phyloP scores from a whole-genome alignment of 2,797 vertebrate species.

The Eleutherodactylus coqui region DNA sequence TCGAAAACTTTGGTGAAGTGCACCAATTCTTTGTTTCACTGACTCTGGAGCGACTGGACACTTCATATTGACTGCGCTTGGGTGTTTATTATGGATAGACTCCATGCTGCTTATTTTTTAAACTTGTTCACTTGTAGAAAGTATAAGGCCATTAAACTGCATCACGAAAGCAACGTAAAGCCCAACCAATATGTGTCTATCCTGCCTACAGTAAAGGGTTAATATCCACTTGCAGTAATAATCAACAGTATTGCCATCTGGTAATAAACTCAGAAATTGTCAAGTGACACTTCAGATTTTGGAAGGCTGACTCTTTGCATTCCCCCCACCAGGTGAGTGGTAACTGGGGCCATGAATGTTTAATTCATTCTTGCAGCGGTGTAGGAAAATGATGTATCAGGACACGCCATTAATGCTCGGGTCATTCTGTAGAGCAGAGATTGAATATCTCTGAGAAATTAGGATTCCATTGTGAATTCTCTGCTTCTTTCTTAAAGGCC shows the following conservation, averaged over 20 bases:
- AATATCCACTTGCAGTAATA: neutral
- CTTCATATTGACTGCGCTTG: no score
- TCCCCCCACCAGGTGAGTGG: conserved; percentile 31
- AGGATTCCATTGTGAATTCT: conserved; percentile 70
- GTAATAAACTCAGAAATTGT: conserved; percentile 37
- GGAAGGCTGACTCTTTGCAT: conserved; percentile 8
- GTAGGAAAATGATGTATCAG: conserved; percentile 44
- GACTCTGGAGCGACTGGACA: no score
- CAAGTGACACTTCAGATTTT: conserved; percentile 45
- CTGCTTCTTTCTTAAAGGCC: conserved; percentile 65
- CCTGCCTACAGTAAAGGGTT: neutral
- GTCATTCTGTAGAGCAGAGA: conserved; percentile 61
- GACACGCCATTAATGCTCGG: neutral
- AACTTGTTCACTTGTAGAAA: no score
- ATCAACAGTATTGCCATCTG: conserved; percentile 12
- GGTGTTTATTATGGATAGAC: no score
- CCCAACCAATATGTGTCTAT: neutral
- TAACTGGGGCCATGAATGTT: conserved; percentile 39
- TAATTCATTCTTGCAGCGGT: conserved; percentile 32
- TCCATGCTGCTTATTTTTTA: no score
- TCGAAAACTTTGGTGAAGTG: no score
- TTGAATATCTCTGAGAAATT: conserved; percentile 69
- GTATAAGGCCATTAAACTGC: no score
- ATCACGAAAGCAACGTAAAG: no score
- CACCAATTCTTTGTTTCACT: no score